Conservation (phyloP, 2,888 invertebrate species). For the Pyrochroa serraticornis region DNA sequence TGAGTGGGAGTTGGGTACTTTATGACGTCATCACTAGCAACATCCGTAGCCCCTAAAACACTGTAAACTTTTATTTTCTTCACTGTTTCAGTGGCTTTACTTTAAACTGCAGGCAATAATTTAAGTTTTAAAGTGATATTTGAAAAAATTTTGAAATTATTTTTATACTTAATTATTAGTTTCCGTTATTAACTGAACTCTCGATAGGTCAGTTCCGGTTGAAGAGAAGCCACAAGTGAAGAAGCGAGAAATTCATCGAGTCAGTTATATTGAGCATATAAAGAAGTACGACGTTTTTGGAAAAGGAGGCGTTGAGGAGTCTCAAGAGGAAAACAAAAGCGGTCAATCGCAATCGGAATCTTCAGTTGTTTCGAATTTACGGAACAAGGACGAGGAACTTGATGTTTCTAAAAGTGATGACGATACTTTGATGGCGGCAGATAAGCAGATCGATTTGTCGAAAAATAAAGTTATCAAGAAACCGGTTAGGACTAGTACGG, state of each 20-base stretch:
- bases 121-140: slow-evolving; percentile 14
- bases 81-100: too few relatives aligned
- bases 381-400: slow-evolving; percentile 19
- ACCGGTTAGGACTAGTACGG: slow-evolving; percentile 1
- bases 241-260: slow-evolving; percentile 15
- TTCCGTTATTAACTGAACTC: background rate
- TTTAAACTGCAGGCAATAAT: too few relatives aligned
- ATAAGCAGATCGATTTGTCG: background rate
- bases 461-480: background rate
- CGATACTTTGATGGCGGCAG: background rate
- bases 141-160: slow-evolving; percentile 1
- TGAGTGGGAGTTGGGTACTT: too few relatives aligned
- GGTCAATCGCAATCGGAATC: background rate
- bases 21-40: too few relatives aligned
- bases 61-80: too few relatives aligned
- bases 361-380: background rate
- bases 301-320: slow-evolving; percentile 18
- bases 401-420: slow-evolving; percentile 15
- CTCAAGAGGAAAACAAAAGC: slow-evolving; percentile 11
- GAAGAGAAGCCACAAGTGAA: slow-evolving; percentile 12
- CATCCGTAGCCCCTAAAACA: too few relatives aligned
- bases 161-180: slow-evolving; percentile 1
- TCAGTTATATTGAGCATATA: slow-evolving; percentile 34
- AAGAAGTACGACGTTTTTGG: slow-evolving; percentile 34
- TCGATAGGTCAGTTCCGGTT: slow-evolving; percentile 16